Evolutionary conservation across 2,888 invertebrate genomes (phyloP), one percentile per base, ranked within the genome.

Genomic region (Meganola albula): DNA sequence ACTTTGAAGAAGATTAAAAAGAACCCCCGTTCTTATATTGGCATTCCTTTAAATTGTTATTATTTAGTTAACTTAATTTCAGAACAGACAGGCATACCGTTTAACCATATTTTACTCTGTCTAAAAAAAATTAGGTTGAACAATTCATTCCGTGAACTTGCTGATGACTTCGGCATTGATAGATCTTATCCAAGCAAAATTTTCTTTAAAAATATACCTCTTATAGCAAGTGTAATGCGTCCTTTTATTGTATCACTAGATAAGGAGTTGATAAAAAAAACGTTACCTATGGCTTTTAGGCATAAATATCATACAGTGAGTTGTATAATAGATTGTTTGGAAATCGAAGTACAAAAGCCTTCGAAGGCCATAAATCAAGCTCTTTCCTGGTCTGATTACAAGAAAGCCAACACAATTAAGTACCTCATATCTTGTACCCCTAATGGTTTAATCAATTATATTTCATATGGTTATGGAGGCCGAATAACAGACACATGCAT

Each of bases 281-380:
- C 10, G 8, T 35, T 55, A 31, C 47, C 51, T 8, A 48, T 50
- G 28, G 39, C 52, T 21, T 53, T 58, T 31, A 49, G 51, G 16
- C 45, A 53, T 32, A 48, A 45, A 28, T 51, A 45, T 37, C 5
- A 46, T 22, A 46, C 53, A 4, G 53, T 58, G 0, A 48, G 23
- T 24, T 57, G 55, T 25, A 67, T 70, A 4, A 63, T 67, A 29
- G 65, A 70, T 27, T 71, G 66, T 27, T 37, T 69, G 8, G 64
- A 68, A 40, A 64, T 64, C 18, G 53, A 65, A 39, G 44, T 70
- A 13, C 53, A 69, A 47, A 68, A 63, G 38, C 67, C 67, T 9
- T 39, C 45, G 9, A 51, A 62, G 31, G 40, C 63, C 3, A 8
- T 64, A 3, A 16, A 60, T 24, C 64, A 66, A 45, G 33, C 62